phyloP scores from a whole-genome alignment of 2,113 vertebrate species.

The Pollimyrus isidori region DNA sequence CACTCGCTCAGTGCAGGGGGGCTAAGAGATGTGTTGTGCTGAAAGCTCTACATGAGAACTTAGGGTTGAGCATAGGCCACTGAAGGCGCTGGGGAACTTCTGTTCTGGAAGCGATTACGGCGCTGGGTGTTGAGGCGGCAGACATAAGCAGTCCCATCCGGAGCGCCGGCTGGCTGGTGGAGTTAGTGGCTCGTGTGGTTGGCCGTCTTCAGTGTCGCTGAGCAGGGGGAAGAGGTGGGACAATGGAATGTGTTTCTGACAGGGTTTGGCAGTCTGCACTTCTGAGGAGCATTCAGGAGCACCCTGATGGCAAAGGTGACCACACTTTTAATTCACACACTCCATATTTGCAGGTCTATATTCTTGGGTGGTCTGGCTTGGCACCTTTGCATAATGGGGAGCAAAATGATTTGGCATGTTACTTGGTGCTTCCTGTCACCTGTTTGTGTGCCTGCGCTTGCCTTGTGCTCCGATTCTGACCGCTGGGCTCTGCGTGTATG shows the following conservation, averaged over 20 bases:
- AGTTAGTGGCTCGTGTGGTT: not conserved
- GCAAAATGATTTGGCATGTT: constrained; percentile 7
- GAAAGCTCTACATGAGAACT: not conserved
- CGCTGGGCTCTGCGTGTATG: not conserved
- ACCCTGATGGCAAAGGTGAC: not conserved
- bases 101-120: constrained; percentile 11
- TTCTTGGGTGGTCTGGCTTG: not conserved
- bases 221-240: not conserved
- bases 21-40: not conserved
- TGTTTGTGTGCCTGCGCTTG: not conserved
- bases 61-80: not conserved
- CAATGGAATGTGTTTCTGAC: not conserved
- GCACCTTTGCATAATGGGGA: not conserved
- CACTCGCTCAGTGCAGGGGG: not conserved
- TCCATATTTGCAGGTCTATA: not conserved
- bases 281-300: not conserved
- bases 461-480: not conserved
- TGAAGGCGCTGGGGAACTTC: not conserved
- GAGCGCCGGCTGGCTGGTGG: not conserved
- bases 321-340: not conserved
- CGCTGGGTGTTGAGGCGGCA: constrained; percentile 18
- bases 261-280: not conserved
- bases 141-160: not conserved
- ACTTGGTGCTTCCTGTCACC: constrained; percentile 14
- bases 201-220: not conserved